A percentile compares a stretch with the other conserved stretches of the same genome.
Evolutionary conservation across 1,140 invertebrate genomes (phyloP).

Genomic region (Ylistrum balloti): DNA sequence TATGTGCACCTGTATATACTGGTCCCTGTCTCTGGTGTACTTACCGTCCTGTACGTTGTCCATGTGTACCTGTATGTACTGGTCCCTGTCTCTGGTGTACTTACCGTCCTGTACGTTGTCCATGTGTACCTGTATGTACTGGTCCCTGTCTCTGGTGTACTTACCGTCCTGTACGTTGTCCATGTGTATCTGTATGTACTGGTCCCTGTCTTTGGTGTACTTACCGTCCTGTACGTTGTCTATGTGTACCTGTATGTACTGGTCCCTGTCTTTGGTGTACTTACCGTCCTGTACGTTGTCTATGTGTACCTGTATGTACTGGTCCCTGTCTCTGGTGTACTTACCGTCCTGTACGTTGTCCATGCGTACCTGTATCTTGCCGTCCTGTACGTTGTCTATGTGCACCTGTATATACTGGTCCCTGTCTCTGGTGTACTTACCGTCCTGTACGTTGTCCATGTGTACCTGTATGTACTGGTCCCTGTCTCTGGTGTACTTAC

Average conservation of each 20-base stretch:
- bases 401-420: not conserved
- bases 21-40: not conserved
- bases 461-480: not conserved
- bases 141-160: not conserved
- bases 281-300: not conserved
- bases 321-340: not conserved
- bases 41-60: not conserved
- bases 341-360: not conserved
- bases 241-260: too few species aligned
- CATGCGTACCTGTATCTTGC: not conserved
- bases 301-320: not conserved
- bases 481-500: not conserved
- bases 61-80: too few species aligned
- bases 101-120: too few species aligned
- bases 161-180: not conserved
- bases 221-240: too few species aligned
- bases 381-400: not conserved
- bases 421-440: not conserved
- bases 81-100: too few species aligned
- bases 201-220: conserved; percentile 41
- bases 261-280: not conserved
- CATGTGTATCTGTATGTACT: not conserved
- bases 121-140: too few species aligned
- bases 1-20: not conserved
- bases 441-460: not conserved